Conservation (phyloP, 2,888 invertebrate genomes). For the Rhagium mordax region DNA sequence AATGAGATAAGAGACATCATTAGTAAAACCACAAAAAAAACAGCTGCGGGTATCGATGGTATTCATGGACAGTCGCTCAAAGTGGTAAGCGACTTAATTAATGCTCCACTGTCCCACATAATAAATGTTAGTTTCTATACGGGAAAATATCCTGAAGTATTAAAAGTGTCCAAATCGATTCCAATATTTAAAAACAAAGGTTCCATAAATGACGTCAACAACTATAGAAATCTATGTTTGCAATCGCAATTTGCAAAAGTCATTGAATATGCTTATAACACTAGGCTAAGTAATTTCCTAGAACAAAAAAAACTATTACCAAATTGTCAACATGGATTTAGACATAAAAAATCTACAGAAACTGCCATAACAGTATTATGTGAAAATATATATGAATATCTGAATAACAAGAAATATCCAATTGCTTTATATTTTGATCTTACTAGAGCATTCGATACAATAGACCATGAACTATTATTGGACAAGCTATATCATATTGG, state of each 20-base stretch:
- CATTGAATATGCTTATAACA: not conserved
- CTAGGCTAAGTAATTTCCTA: not conserved
- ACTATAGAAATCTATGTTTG: not conserved
- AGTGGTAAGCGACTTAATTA: not conserved
- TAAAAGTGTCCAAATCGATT: not conserved
- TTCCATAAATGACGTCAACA: not conserved
- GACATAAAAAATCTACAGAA: not conserved
- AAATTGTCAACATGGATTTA: not conserved
- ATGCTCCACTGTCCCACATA: not conserved
- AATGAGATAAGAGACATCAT: no score
- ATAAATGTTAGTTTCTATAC: not conserved
- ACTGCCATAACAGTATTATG: no score
- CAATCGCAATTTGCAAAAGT: not conserved
- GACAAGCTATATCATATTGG: not conserved
- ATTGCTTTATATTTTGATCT: not conserved
- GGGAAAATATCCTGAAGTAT: not conserved
- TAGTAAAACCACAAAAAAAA: no score
- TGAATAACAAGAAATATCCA: not conserved
- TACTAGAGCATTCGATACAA: not conserved
- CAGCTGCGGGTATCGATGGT: no score
- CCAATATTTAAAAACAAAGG: slow-evolving; percentile 3
- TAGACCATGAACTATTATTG: not conserved
- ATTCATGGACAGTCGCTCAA: no score
- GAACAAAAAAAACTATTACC: not conserved
- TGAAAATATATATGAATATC: not conserved